Evolutionary conservation across 92 coral and sea anemone genomes (phyloP), one percentile per base, ranked within the genome.

Genomic region (Umimayanthus chanpuru): DNA sequence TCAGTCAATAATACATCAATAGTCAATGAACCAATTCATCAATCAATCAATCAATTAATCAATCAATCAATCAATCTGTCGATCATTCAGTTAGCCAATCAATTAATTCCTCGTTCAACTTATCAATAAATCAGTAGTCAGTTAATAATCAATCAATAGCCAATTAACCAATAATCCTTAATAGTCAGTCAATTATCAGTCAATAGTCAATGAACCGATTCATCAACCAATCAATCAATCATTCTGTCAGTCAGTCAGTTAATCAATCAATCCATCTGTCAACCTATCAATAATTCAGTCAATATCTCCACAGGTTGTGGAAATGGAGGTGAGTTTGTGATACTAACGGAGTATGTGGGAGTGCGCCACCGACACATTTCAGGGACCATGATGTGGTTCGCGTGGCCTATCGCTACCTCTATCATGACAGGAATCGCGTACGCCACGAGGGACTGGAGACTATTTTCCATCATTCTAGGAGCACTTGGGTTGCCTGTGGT

Each of bases 301-400:
- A 9, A 21, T 26, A 6, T 26, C 76, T 16, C 38, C 38, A 3
- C 65, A 96, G 98, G 98, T 49, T 97, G 93, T 16, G 91, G 91
- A 30, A 90, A 94, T 23, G 89, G 93, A 49, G 88, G 94, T 64
- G 71, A 82, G 85, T 93, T 95, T 70, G 89, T 95, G 49, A 90
- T 95, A 40, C 30, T 92, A 28, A 93, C 93, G 28, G 98, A 95
- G 86, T 92, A 93, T 77, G 93, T 91, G 23, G 94, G 93, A 76
- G 90, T 92, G 71, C 94, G 88, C 38, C 94, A 91, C 23, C 98
- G 98, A 85, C 91, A 94, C 26, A 72, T 87, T 0, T 88, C 91
- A 0, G 96, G 94, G 29, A 82, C 96, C 23, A 64, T 89, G 30
- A 55, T 94, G 65, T 95, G 93, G 93, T 89, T 86, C 43, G 90